phyloP scores from a whole-genome alignment of 2,113 vertebrate genomes.

The Phaetusa simplex region DNA sequence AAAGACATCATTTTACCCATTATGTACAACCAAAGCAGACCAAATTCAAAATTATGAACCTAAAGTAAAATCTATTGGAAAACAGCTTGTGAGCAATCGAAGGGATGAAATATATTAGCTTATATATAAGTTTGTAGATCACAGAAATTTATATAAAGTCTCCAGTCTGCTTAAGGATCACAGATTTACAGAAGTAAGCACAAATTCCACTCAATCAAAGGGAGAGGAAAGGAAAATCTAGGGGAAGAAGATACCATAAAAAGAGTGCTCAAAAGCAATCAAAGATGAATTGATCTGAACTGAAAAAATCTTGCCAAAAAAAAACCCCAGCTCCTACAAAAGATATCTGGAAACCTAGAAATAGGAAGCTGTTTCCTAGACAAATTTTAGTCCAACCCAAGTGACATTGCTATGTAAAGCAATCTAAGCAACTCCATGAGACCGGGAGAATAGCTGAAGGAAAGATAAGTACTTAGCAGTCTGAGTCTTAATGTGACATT shows the following conservation, averaged over 20 bases:
- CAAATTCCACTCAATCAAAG: constrained; percentile 12
- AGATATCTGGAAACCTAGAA: neutral
- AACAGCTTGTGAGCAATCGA: neutral
- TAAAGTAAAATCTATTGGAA: neutral
- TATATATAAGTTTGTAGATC: neutral
- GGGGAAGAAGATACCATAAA: neutral
- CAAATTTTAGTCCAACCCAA: neutral
- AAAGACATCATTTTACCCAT: neutral
- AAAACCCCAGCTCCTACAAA: neutral
- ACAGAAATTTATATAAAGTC: neutral
- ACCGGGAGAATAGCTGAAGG: neutral
- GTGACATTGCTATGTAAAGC: neutral
- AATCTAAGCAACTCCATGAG: neutral
- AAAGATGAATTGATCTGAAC: constrained; percentile 17
- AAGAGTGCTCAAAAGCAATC: constrained; percentile 12
- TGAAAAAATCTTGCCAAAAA: neutral
- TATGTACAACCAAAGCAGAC: neutral
- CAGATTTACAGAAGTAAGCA: constrained; percentile 1
- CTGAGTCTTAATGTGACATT: neutral
- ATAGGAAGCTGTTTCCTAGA: neutral
- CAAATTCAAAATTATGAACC: neutral
- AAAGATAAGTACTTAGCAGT: neutral
- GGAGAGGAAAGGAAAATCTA: neutral
- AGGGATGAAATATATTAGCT: neutral
- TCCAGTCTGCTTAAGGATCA: neutral